These are phyloP conservation scores for Lithophane ornitopus DNA, from an alignment of 2,888 invertebrate species.

Conservation along the genomic window DNA sequence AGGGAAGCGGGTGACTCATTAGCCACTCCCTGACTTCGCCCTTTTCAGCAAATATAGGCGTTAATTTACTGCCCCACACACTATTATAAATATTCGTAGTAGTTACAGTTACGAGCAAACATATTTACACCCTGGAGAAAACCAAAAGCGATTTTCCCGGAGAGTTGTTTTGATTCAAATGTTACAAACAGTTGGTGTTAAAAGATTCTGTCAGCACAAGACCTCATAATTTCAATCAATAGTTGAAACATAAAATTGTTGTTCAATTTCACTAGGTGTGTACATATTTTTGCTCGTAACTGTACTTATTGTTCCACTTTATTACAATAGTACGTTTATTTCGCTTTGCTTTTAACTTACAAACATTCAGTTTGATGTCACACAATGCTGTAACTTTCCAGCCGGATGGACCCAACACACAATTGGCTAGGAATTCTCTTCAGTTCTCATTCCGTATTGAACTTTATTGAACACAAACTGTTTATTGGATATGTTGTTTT, in stretches of 20 bases:
- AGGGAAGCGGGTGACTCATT: conserved; percentile 49
- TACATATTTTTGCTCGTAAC: not conserved
- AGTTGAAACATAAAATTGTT: not conserved
- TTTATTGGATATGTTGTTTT: not conserved
- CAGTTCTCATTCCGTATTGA: conserved; percentile 25
- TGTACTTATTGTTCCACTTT: conserved; percentile 21
- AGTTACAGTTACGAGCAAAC: conserved; percentile 6
- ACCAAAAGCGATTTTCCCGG: not conserved
- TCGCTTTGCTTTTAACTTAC: conserved; percentile 25
- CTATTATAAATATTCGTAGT: conserved; percentile 36
- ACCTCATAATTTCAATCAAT: not conserved
- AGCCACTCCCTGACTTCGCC: conserved; percentile 47
- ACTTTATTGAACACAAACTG: conserved; percentile 24
- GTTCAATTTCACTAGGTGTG: not conserved
- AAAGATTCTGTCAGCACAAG: not conserved
- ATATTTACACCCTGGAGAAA: not conserved
- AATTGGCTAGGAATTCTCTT: conserved; percentile 35
- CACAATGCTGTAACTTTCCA: conserved; percentile 21
- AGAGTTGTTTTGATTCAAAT: not conserved
- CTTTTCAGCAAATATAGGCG: conserved; percentile 43
- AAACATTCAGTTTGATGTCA: conserved; percentile 35
- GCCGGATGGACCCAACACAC: conserved; percentile 1
- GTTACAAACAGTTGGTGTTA: not conserved
- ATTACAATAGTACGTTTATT: conserved; percentile 19
- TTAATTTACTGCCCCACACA: conserved; percentile 35